Evolutionary conservation across 2,113 vertebrate species (phyloP), one percentile per base, ranked within the genome.

Genomic region (Bubo scandiacus): DNA sequence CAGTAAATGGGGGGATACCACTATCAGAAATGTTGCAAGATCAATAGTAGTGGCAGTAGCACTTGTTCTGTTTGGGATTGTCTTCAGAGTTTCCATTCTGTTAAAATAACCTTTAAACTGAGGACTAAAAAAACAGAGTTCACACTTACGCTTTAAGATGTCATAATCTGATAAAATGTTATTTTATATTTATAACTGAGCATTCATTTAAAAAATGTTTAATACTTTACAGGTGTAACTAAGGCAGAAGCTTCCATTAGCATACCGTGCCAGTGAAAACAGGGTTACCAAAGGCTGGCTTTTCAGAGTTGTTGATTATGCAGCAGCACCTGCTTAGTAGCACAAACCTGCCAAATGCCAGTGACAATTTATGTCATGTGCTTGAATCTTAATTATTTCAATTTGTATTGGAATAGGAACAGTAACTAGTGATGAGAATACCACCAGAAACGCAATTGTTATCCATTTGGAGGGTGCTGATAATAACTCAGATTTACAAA

Each of bases 291-390:
- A 59, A 57, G 67, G 29, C 32, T 81, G 77, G 72, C 49, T 66
- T 13, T 54, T 4, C 67, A 8, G 75, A 57, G 43, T 30, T 83
- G 58, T 27, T 86, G 54, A 36, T 29, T 23, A 71, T 45, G 80
- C 17, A 36, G 71, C 63, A 90, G 86, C 92, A 95, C 79, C 92
- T 92, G 82, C 91, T 90, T 57, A 34, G 62, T 25, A 58, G 40
- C 63, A 58, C 54, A 72, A 34, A 54, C 22, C 62, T 73, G 94
- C 91, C 94, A 94, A 91, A 78, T 9, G 11, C 34, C 87, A 93
- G 81, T 8, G 9, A 67, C 25, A 36, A 45, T 20, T n/a, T 51
- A 34, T 66, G 32, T 32, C 63, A 42, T 3, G 6, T 11, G 54
- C 36, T 62, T 12, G 8, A 45, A 79, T 47, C 80, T 21, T 18